A percentile compares a stretch with the other conserved stretches of the same genome.
phyloP scores from a whole-genome alignment of 2,113 vertebrate species.

The Puntigrus tetrazona region DNA sequence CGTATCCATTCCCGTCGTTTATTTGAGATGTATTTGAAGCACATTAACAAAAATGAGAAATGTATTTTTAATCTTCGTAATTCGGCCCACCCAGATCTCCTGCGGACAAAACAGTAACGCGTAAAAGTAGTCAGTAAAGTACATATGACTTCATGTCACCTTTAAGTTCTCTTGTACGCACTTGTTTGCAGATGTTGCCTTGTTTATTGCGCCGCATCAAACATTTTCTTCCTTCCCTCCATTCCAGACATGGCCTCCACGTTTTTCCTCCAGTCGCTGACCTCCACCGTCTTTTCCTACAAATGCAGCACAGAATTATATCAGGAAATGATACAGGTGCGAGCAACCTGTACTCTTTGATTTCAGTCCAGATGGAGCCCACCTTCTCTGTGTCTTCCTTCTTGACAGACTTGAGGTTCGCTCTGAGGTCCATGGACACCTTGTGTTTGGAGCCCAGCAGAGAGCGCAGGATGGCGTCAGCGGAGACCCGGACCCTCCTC shows the following conservation, averaged over 20 bases:
- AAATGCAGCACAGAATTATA: neutral
- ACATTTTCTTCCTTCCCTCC: conserved; percentile 98
- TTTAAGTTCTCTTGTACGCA: neutral
- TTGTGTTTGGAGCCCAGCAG: conserved; percentile 98
- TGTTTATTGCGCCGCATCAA: conserved; percentile 74
- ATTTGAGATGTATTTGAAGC: neutral
- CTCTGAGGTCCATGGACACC: conserved; percentile 94
- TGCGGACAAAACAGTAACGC: neutral
- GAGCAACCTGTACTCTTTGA: neutral
- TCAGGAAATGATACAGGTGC: neutral
- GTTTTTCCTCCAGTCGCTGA: conserved; percentile 96
- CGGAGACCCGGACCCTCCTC: conserved; percentile 89
- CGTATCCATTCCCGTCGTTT: neutral
- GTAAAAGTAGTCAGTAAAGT: too few species aligned
- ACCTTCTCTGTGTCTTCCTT: conserved; percentile 98
- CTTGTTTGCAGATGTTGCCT: neutral
- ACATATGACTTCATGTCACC: neutral
- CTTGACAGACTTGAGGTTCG: conserved; percentile 97
- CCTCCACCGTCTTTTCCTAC: conserved; percentile 87
- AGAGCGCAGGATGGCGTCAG: conserved; percentile 93
- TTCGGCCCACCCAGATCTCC: neutral
- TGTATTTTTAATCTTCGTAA: neutral
- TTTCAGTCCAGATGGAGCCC: conserved; percentile 26
- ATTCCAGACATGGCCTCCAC: conserved; percentile 94
- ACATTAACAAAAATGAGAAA: neutral